Evolutionary conservation across 2,113 vertebrate species (phyloP).

Genomic region (mouse (Mus musculus)): GRCm39 chr7:144498501-144499000

Average conservation of each 20-base stretch:
- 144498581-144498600: not conserved
- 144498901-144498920: not conserved
- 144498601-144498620: not conserved
- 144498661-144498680: not conserved
- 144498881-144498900: not conserved
- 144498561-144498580: too few species aligned
- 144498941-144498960: not conserved
- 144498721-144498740: too few species aligned
- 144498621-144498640: not conserved
- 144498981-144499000: too few species aligned
- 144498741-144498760: not conserved
- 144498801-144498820: not conserved
- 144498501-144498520: not conserved
- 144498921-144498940: not conserved
- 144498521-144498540: not conserved
- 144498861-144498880: not conserved
- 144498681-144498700: not conserved
- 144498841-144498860: not conserved
- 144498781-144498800: not conserved
- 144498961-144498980: not conserved
- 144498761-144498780: not conserved
- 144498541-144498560: too few species aligned
- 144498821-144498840: not conserved
- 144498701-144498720: not conserved
- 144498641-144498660: not conserved